A percentile compares a stretch with the other conserved stretches of the same genome.
These are phyloP conservation scores for Anastrepha obliqua DNA, from an alignment of 1,140 invertebrate genomes.

Conservation along the genomic window DNA sequence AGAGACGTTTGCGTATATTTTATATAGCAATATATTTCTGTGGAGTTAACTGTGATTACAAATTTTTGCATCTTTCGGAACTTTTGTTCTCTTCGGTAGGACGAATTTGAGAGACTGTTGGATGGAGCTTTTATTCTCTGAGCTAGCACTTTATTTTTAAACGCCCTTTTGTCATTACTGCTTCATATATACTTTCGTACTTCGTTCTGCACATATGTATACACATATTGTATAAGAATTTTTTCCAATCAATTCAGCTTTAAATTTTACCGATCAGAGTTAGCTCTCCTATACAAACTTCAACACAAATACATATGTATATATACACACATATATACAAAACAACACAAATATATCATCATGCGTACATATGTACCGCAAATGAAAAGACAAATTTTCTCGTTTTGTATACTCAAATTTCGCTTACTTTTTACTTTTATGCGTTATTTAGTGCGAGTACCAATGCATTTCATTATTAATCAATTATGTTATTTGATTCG, in stretches of 20 bases:
- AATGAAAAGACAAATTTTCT: neutral
- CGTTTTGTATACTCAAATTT: neutral
- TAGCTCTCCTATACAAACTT: neutral
- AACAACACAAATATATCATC: neutral
- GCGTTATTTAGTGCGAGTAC: neutral
- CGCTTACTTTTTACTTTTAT: neutral
- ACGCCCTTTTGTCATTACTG: constrained; percentile 35
- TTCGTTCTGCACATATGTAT: constrained; percentile 23
- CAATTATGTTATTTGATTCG: neutral
- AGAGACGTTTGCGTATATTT: too few relatives aligned
- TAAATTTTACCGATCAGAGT: constrained; percentile 6
- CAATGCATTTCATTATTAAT: constrained; percentile 14
- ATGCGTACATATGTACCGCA: neutral
- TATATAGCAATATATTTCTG: neutral
- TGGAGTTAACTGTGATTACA: neutral
- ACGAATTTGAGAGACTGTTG: neutral
- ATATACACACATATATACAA: neutral
- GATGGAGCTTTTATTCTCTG: constrained; percentile 30
- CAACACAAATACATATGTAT: neutral
- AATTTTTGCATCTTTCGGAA: constrained; percentile 6
- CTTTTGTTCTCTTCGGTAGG: constrained; percentile 38
- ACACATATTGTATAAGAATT: constrained; percentile 28
- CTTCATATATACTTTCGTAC: neutral
- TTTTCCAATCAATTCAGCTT: constrained; percentile 10
- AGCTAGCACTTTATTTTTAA: constrained; percentile 20